Percentiles rank a stretch among this genome's conserved stretches.
Evolutionary conservation across 37 sponge, comb jelly and placozoan genomes (phyloP).

Genomic region (Eunapius fragilis): DNA sequence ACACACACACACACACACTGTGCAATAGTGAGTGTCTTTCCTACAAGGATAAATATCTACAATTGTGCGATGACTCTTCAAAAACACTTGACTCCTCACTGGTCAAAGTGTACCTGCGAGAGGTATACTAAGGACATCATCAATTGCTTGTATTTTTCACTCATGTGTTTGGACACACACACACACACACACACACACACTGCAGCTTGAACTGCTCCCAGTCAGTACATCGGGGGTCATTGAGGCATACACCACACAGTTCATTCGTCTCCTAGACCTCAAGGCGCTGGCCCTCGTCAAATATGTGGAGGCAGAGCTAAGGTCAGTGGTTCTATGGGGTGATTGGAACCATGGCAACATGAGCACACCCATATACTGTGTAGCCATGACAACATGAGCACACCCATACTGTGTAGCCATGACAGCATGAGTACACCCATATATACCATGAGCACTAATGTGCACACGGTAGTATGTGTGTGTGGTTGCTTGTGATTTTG

Average conservation of each 20-base stretch:
- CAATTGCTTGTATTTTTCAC: background rate
- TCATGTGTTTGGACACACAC: background rate
- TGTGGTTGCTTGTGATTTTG: background rate
- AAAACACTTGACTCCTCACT: background rate
- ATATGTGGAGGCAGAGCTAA: constrained; percentile 66
- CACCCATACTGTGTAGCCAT: too few species aligned
- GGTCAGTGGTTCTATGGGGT: background rate
- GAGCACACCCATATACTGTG: background rate
- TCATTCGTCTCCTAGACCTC: constrained; percentile 47
- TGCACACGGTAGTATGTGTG: too few species aligned
- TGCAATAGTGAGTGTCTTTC: background rate
- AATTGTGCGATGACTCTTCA: background rate
- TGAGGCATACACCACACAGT: constrained; percentile 60
- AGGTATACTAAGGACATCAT: background rate
- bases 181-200: background rate
- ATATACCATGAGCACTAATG: too few species aligned
- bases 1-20: too few species aligned
- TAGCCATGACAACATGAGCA: too few species aligned
- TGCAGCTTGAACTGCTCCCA: constrained; percentile 47
- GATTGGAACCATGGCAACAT: background rate
- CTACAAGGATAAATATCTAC: background rate
- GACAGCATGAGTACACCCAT: too few species aligned
- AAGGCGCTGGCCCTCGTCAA: constrained; percentile 70
- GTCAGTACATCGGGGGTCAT: constrained; percentile 33
- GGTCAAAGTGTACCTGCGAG: background rate